These are phyloP conservation scores for Platerodrilus igneus DNA, from an alignment of 2,888 invertebrate species.

Conservation along the genomic window DNA sequence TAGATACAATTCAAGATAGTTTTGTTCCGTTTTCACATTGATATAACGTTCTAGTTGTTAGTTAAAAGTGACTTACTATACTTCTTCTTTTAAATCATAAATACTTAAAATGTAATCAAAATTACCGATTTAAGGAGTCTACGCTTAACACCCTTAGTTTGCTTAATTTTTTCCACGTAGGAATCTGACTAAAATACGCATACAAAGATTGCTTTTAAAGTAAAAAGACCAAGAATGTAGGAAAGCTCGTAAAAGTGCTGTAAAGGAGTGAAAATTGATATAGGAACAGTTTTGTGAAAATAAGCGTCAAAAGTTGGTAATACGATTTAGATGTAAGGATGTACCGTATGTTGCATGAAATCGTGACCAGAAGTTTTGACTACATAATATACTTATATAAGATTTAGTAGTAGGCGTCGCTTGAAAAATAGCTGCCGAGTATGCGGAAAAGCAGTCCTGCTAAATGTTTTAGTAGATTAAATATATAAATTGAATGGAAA, in stretches of 20 bases:
- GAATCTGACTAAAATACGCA: no score
- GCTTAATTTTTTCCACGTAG: no score
- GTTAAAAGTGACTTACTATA: no score
- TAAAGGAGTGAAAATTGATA: slow-evolving; percentile 27
- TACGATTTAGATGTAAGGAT: slow-evolving; percentile 47
- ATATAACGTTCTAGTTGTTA: no score
- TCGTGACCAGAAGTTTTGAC: slow-evolving; percentile 47
- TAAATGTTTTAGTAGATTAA: slow-evolving; percentile 24
- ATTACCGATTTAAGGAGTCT: no score
- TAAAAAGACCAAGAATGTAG: no score
- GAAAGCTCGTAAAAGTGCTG: slow-evolving; percentile 18
- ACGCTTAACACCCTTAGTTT: no score
- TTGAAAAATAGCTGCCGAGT: slow-evolving; percentile 20
- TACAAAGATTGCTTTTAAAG: no score
- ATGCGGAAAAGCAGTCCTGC: slow-evolving; percentile 15
- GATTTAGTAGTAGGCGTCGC: slow-evolving; percentile 35
- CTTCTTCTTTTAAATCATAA: no score
- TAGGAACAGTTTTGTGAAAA: slow-evolving; percentile 33
- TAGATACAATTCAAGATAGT: no score
- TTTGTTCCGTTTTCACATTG: no score
- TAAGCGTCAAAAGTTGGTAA: slow-evolving; percentile 40
- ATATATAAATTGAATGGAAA: slow-evolving; percentile 29
- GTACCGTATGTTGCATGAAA: slow-evolving; percentile 44
- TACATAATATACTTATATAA: slow-evolving; percentile 46
- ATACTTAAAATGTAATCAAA: no score